Conservation (phyloP, 2,888 invertebrate genomes). For the Eupithecia dodoneata region DNA sequence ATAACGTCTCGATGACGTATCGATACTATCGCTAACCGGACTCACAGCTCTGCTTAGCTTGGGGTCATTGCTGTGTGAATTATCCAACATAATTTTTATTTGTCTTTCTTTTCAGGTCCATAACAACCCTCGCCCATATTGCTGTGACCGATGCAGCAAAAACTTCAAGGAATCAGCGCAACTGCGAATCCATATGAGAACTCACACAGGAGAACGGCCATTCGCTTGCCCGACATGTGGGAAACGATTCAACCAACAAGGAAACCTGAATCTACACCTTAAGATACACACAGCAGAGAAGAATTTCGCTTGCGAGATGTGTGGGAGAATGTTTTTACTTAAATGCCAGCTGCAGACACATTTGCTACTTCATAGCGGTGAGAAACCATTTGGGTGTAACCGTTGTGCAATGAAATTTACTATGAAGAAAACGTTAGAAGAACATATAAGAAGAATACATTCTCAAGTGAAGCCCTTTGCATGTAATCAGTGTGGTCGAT, state of each 20-base stretch:
- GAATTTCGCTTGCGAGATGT: slow-evolving; percentile 19
- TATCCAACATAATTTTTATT: not conserved
- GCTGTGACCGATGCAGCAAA: slow-evolving; percentile 22
- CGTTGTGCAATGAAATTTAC: slow-evolving; percentile 18
- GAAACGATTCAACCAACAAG: slow-evolving; percentile 15
- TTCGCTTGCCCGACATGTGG: slow-evolving; percentile 17
- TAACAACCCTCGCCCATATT: slow-evolving; percentile 9
- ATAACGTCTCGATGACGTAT: too few species aligned
- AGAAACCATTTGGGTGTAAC: not conserved
- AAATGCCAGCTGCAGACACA: slow-evolving; percentile 16
- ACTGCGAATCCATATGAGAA: slow-evolving; percentile 13
- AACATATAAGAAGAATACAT: slow-evolving; percentile 10
- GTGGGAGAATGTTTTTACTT: slow-evolving; percentile 11
- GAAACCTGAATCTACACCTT: slow-evolving; percentile 15
- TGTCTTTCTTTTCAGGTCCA: not conserved
- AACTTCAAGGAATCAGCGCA: slow-evolving; percentile 10
- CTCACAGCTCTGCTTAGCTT: too few species aligned
- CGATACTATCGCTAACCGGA: too few species aligned
- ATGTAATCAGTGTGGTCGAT: slow-evolving; percentile 11
- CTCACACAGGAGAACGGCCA: slow-evolving; percentile 10
- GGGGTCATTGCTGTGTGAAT: too few species aligned
- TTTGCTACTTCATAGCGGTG: not conserved
- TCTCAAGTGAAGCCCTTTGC: slow-evolving; percentile 15
- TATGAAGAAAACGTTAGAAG: slow-evolving; percentile 5
- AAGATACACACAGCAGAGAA: slow-evolving; percentile 24